A percentile compares a stretch with the other conserved stretches of the same genome.
These are phyloP conservation scores for Platycheirus albimanus DNA, from an alignment of 2,888 invertebrate genomes.

Conservation along the genomic window DNA sequence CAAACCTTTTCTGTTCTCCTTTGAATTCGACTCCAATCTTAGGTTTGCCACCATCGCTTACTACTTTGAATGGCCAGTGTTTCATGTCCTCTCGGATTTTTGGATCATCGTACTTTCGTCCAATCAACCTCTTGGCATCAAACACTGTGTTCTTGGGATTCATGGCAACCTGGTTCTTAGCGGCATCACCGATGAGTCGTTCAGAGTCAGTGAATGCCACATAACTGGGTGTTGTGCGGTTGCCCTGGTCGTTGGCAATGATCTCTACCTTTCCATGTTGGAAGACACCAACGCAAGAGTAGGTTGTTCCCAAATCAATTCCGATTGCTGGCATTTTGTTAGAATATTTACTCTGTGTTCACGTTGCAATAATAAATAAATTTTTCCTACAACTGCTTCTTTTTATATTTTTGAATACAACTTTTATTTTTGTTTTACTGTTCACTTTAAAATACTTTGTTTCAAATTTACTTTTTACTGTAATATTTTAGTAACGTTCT, in stretches of 20 bases:
- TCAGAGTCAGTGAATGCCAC: slow-evolving; percentile 93
- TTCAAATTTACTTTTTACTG: too few species aligned
- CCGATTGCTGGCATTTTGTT: slow-evolving; percentile 87
- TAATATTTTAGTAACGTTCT: slow-evolving; percentile 74
- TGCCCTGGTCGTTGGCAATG: slow-evolving; percentile 92
- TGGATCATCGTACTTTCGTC: slow-evolving; percentile 93
- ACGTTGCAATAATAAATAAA: too few species aligned
- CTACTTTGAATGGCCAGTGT: slow-evolving; percentile 96
- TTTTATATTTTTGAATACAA: too few species aligned
- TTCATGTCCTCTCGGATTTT: slow-evolving; percentile 96
- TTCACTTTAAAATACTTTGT: too few species aligned
- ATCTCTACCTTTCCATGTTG: slow-evolving; percentile 92
- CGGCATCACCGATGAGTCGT: slow-evolving; percentile 83
- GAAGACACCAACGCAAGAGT: slow-evolving; percentile 91
- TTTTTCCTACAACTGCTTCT: too few species aligned
- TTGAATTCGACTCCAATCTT: slow-evolving; percentile 93
- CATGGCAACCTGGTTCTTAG: slow-evolving; percentile 92
- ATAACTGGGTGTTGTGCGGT: slow-evolving; percentile 79
- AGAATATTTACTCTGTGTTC: too few species aligned
- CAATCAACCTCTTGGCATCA: slow-evolving; percentile 96
- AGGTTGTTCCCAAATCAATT: slow-evolving; percentile 92
- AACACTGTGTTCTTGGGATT: slow-evolving; percentile 93
- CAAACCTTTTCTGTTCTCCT: slow-evolving; percentile 94
- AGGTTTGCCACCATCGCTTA: slow-evolving; percentile 90
- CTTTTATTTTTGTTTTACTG: too few species aligned